Percentiles rank a stretch among this genome's conserved stretches.
These are phyloP conservation scores for Alaudala cheleensis DNA, from an alignment of 2,113 vertebrate species.

Conservation along the genomic window DNA sequence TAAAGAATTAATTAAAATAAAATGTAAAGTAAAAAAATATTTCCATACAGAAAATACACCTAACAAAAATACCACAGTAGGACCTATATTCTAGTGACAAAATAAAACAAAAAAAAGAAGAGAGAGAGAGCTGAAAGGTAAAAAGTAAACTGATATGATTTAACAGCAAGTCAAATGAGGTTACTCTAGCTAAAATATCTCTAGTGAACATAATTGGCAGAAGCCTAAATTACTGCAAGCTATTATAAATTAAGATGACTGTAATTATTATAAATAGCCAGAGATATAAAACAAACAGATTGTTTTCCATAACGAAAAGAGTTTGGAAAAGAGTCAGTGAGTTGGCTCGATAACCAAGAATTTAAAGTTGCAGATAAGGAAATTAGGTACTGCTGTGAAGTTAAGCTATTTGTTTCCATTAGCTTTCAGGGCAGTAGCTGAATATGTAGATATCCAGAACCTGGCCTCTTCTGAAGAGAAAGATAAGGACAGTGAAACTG, in stretches of 20 bases:
- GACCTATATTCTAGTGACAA: neutral
- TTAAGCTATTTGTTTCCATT: neutral
- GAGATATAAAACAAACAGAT: neutral
- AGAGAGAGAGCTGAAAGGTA: neutral
- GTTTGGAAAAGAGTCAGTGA: neutral
- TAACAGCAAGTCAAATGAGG: neutral
- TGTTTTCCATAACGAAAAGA: neutral
- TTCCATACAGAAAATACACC: neutral
- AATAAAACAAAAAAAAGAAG: neutral
- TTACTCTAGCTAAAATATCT: conserved; percentile 5
- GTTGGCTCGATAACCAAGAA: neutral
- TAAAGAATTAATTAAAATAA: neutral
- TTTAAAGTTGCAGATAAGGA: neutral
- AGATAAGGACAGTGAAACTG: neutral
- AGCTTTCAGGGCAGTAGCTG: neutral
- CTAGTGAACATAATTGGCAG: neutral
- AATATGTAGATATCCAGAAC: neutral
- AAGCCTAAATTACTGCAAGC: neutral
- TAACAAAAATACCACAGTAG: neutral
- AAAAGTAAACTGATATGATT: neutral
- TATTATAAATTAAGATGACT: conserved; percentile 4
- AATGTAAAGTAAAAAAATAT: neutral
- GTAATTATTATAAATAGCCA: conserved; percentile 1
- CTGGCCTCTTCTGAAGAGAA: neutral
- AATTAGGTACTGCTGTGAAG: neutral